Evolutionary conservation across 2,797 vertebrate species (phyloP), one percentile per base, ranked within the genome.

Genomic region (Chaenodraco wilsoni): DNA sequence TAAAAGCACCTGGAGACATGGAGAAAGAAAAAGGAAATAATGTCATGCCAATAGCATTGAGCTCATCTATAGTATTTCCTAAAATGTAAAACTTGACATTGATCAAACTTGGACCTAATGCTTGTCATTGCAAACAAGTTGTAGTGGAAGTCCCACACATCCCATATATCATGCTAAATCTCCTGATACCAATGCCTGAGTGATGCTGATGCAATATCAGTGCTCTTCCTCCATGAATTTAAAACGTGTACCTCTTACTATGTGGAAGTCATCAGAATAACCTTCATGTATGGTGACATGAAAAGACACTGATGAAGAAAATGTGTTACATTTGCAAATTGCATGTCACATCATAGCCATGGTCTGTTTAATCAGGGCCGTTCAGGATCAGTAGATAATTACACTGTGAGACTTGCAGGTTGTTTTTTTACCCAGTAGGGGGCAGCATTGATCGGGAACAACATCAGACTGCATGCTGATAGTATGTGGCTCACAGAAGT

Each of bases 1-100:
- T 98, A 82, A 98, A 94, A 75, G 97, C 97, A 65, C 96, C 98
- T 99, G 91, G 8, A 72, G 57, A 72, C 13, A 78, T 0, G 60
- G 9, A 70, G 10, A 55, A 11, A 65, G 41, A 54, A 51, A 50
- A 76, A n/a, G 9, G 13, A 57, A 23, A 60, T 9, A 17, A 23
- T 65, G 1, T 64, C 3, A 70, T 40, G 1, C 1, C 5, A 55
- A 6, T 37, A 6, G n/a, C 41, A 9, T 9, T 37, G 33, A 8
- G 33, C 2, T 37, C 8, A 37, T 37, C 33, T 9, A 37, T 8
- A 7, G 33, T 37, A 37, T 37, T 37, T 37, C 33, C 33, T 12
- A 41, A 19, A 21, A 43, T 43, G 37, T 58, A 37, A 43, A 58
- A 59, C 54, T 19, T 52, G 50, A n/a, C 16, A 56, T 40, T 40